phyloP scores from a whole-genome alignment of 2,888 invertebrate species.

The Polia nebulosa region DNA sequence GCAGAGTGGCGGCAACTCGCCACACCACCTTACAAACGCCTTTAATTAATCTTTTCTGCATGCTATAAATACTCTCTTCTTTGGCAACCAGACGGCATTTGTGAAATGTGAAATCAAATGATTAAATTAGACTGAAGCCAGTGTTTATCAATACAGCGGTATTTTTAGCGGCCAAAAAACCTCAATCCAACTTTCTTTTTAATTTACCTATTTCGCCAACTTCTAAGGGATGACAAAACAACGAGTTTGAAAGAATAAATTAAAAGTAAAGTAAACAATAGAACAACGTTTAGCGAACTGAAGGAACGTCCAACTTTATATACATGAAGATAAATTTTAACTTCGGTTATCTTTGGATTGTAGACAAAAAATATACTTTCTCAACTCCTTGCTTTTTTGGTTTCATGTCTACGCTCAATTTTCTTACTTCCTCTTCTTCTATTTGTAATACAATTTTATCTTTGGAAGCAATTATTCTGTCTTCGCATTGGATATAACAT shows the following conservation, averaged over 20 bases:
- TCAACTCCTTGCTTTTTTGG: conserved; percentile 17
- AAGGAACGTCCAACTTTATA: conserved; percentile 49
- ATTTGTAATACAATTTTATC: neutral
- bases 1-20: too few relatives aligned
- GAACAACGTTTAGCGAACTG: conserved; percentile 54
- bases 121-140: neutral
- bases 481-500: too few relatives aligned
- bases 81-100: neutral
- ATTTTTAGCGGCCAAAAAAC: conserved; percentile 21
- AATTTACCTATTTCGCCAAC: conserved; percentile 52
- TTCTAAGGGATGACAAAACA: conserved; percentile 63
- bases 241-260: conserved; percentile 67
- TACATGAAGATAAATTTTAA: conserved; percentile 45
- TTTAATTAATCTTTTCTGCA: neutral
- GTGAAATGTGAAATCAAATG: neutral
- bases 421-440: neutral
- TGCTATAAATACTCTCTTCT: neutral
- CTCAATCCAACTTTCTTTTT: conserved; percentile 37
- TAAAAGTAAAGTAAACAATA: conserved; percentile 64
- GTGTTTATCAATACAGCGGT: conserved; percentile 2
- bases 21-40: too few relatives aligned
- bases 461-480: too few relatives aligned
- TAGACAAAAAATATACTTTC: conserved; percentile 24
- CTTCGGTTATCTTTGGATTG: conserved; percentile 52
- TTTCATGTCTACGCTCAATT: conserved; percentile 5